These are phyloP conservation scores for Balanococcus diminutus DNA, from an alignment of 2,888 invertebrate genomes.

Conservation along the genomic window DNA sequence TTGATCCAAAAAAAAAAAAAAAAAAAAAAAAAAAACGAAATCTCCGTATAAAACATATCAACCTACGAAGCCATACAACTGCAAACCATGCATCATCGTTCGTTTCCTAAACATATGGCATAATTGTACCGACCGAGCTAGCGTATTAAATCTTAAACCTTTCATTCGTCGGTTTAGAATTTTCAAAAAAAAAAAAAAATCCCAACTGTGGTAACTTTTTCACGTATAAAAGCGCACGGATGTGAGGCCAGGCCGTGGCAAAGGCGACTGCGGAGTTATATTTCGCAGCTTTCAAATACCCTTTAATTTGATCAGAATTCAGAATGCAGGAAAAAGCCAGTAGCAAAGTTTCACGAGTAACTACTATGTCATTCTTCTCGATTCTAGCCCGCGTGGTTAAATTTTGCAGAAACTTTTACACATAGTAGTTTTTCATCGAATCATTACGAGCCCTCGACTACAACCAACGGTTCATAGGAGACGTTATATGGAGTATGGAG, in stretches of 20 bases:
- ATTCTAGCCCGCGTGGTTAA: not conserved
- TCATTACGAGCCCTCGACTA: not conserved
- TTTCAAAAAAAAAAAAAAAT: not conserved
- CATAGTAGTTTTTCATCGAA: not conserved
- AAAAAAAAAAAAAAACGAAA: no score
- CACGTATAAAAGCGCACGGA: not conserved
- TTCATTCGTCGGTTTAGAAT: not conserved
- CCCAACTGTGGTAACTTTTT: not conserved
- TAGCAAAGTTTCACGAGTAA: not conserved
- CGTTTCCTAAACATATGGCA: not conserved
- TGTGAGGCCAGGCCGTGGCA: not conserved
- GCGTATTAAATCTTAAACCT: not conserved
- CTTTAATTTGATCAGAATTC: constrained; percentile 20
- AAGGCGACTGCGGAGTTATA: not conserved
- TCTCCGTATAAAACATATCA: no score
- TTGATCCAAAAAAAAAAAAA: not conserved
- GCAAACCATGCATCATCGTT: not conserved
- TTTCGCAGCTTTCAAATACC: constrained; percentile 1
- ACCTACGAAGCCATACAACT: not conserved
- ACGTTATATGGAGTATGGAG: no score
- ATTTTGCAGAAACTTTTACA: constrained; percentile 7
- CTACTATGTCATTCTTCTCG: not conserved
- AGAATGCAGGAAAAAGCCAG: not conserved
- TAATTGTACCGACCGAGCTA: not conserved
- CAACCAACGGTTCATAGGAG: no score